Evolutionary conservation across 2,113 vertebrate species (phyloP).

Genomic region (Trochalopteron elliotii): DNA sequence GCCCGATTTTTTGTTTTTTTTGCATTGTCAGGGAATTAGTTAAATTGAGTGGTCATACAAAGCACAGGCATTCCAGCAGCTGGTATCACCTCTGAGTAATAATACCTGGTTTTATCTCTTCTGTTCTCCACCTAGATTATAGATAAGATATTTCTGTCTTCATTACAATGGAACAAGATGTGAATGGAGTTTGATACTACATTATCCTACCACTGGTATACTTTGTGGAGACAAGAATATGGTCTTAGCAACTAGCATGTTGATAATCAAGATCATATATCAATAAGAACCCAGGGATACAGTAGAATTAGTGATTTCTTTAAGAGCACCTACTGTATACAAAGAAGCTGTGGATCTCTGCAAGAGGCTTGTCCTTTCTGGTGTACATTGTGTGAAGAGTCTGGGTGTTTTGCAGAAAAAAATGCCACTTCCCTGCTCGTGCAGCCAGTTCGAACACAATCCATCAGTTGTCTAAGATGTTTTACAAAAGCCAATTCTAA

Average conservation of each 20-base stretch:
- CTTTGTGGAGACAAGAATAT: background rate
- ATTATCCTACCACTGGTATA: background rate
- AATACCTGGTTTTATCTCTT: background rate
- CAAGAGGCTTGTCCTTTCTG: background rate
- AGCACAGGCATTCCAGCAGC: background rate
- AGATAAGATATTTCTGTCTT: background rate
- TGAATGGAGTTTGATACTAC: background rate
- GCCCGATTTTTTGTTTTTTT: background rate
- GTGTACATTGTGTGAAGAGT: background rate
- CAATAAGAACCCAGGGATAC: background rate
- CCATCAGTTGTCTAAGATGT: background rate
- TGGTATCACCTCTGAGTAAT: background rate
- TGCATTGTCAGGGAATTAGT: background rate
- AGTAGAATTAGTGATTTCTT: background rate
- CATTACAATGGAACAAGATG: background rate
- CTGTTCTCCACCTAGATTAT: background rate
- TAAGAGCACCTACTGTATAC: background rate
- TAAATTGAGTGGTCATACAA: background rate
- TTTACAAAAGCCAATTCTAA: background rate
- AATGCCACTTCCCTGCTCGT: background rate
- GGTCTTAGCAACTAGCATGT: background rate
- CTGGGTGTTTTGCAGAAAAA: background rate
- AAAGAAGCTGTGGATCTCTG: background rate
- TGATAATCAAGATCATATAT: background rate
- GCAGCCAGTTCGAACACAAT: background rate